Evolutionary conservation across 2,113 vertebrate genomes (phyloP).

Genomic region (Antidorcas marsupialis): DNA sequence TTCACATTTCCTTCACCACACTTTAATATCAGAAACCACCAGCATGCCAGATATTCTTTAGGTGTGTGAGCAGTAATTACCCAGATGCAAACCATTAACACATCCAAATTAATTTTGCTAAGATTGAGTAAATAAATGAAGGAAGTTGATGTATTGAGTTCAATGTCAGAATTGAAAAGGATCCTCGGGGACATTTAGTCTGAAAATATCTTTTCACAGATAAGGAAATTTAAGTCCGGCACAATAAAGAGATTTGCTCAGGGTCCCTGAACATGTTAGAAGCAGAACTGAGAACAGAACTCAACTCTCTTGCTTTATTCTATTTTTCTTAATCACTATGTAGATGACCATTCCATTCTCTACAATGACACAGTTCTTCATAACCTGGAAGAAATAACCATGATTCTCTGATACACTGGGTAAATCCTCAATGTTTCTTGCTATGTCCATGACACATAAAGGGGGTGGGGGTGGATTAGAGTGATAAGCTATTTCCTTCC

Average conservation of each 20-base stretch:
- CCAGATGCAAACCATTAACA: conserved; percentile 7
- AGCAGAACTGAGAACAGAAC: neutral
- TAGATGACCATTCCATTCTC: neutral
- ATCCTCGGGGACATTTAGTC: neutral
- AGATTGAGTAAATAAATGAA: neutral
- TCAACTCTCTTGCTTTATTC: neutral
- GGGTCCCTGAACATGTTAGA: neutral
- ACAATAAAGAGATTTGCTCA: neutral
- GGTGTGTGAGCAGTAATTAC: neutral
- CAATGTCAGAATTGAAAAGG: neutral
- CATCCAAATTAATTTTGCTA: conserved; percentile 20
- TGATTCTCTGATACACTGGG: neutral
- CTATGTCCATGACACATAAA: neutral
- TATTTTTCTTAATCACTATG: neutral
- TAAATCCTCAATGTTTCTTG: neutral
- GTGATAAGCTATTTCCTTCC: neutral
- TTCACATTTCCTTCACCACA: neutral
- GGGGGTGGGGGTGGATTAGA: neutral
- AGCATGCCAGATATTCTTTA: neutral
- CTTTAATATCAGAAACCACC: neutral
- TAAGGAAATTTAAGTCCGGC: neutral
- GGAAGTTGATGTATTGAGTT: neutral
- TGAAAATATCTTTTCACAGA: neutral
- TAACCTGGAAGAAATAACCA: neutral
- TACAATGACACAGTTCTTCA: neutral